Evolutionary conservation across 2,888 invertebrate species (phyloP).

Genomic region (Melinaea marsaeus): DNA sequence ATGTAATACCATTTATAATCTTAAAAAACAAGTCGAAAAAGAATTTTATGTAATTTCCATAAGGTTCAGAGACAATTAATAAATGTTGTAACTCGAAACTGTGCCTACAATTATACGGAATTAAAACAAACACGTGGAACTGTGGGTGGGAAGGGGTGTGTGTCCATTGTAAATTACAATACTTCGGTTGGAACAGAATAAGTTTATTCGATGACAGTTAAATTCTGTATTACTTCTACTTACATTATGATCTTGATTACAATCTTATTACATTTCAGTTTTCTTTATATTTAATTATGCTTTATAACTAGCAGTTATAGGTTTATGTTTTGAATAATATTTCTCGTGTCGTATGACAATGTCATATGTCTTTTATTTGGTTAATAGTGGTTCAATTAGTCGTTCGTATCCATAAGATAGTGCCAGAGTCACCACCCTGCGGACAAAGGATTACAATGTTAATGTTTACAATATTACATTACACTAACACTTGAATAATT

Average conservation of each 20-base stretch:
- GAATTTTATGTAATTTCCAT: constrained; percentile 18
- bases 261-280: no score
- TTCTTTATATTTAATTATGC: no score
- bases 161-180: constrained; percentile 39
- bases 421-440: constrained; percentile 18
- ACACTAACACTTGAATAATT: no score
- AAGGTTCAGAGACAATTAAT: constrained; percentile 50
- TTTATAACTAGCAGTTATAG: no score
- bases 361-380: constrained; percentile 4
- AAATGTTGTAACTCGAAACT: constrained; percentile 46
- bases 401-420: constrained; percentile 12
- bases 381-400: not conserved
- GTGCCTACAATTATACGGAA: constrained; percentile 55
- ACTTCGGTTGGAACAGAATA: not conserved
- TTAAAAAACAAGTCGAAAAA: constrained; percentile 1
- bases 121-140: constrained; percentile 53
- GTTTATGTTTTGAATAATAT: no score
- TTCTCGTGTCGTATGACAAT: constrained; percentile 14
- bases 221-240: no score
- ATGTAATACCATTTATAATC: constrained; percentile 14
- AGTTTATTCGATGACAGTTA: no score
- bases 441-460: constrained; percentile 8
- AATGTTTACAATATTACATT: not conserved
- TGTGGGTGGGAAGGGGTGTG: constrained; percentile 51
- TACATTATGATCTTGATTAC: no score